Evolutionary conservation across 2,888 invertebrate species (phyloP).

Genomic region (Dorcus hopei): DNA sequence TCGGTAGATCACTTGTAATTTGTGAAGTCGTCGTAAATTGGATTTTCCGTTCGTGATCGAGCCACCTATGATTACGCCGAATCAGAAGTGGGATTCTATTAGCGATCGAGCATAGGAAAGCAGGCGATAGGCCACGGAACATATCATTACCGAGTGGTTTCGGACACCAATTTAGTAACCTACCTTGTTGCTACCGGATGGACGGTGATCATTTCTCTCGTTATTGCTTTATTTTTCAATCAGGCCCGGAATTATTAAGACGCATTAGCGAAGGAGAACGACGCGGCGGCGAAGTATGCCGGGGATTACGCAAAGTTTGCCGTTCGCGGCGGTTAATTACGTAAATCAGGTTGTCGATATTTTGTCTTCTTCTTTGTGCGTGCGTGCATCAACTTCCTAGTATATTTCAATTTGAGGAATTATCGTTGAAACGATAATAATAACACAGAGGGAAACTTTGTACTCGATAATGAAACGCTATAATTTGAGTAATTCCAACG

Average conservation of each 20-base stretch:
- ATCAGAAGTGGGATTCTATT: conserved; percentile 29
- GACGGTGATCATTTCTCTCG: conserved; percentile 15
- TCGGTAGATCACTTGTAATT: conserved; percentile 22
- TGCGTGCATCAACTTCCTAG: no score
- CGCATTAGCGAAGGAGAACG: conserved; percentile 8
- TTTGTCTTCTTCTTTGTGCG: no score
- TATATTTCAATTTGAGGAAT: no score
- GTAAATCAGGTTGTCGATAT: no score
- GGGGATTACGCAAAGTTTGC: no score
- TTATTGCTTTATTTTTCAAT: conserved; percentile 17
- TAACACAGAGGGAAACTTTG: no score
- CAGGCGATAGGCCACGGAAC: conserved; percentile 21
- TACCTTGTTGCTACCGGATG: conserved; percentile 32
- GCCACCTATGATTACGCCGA: conserved; percentile 26
- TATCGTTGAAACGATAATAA: no score
- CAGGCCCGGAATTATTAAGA: conserved; percentile 1
- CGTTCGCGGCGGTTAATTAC: no score
- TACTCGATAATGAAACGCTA: no score
- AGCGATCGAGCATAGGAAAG: conserved; percentile 23
- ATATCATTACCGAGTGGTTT: conserved; percentile 33
- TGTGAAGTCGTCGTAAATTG: conserved; percentile 24
- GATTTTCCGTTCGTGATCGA: conserved; percentile 26
- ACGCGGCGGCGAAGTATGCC: background rate
- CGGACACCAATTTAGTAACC: conserved; percentile 29
- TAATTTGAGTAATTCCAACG: no score